phyloP scores from a whole-genome alignment of 2,888 invertebrate species.

The Zeuzera pyrina region DNA sequence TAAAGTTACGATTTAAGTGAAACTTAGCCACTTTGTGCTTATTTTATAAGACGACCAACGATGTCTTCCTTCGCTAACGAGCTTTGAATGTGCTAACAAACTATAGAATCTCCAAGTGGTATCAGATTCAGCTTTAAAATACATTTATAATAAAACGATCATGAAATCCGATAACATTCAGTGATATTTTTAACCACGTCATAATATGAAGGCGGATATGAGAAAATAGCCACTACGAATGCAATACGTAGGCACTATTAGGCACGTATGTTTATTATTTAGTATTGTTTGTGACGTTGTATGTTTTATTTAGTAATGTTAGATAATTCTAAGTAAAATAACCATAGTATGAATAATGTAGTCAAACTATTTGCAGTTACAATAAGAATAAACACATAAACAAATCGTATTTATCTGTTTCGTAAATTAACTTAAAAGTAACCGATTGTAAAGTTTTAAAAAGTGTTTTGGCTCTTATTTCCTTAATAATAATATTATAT shows the following conservation, averaged over 20 bases:
- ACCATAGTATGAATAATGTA: no score
- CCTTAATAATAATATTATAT: no score
- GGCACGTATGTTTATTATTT: no score
- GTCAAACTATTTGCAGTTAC: no score
- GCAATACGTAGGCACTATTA: background rate
- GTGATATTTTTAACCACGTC: constrained; percentile 23
- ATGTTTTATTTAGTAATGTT: no score
- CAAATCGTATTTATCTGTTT: no score
- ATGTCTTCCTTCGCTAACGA: constrained; percentile 25
- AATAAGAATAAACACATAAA: no score
- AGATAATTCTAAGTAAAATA: no score
- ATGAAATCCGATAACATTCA: constrained; percentile 37
- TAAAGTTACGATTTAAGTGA: constrained; percentile 57
- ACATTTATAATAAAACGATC: constrained; percentile 34
- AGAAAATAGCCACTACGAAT: background rate
- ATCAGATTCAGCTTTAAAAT: constrained; percentile 34
- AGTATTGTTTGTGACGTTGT: no score
- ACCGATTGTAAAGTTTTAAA: no score
- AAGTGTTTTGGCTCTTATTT: no score
- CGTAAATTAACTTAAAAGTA: no score
- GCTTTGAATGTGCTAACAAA: constrained; percentile 4
- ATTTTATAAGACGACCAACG: constrained; percentile 24
- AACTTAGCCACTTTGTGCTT: constrained; percentile 31
- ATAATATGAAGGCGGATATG: background rate
- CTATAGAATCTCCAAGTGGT: constrained; percentile 18